Evolutionary conservation across 37 sponge, comb jelly and placozoan species (phyloP).

Genomic region (Amphimedon queenslandica): DNA sequence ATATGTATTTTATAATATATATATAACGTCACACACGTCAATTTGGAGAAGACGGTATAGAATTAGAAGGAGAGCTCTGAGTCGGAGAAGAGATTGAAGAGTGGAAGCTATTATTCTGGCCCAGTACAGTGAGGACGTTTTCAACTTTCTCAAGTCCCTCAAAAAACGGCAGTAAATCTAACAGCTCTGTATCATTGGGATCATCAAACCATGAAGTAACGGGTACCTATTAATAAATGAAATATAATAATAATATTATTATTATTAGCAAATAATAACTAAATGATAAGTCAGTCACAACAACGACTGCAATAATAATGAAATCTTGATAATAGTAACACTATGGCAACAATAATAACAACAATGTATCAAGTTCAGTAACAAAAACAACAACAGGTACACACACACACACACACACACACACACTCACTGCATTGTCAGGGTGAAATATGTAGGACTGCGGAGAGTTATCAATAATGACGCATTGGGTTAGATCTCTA

Average conservation of each 20-base stretch:
- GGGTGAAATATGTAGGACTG: conserved; percentile 98
- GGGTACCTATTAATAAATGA: too few relatives aligned
- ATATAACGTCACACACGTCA: too few relatives aligned
- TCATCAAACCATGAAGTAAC: conserved; percentile 99
- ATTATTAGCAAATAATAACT: too few relatives aligned
- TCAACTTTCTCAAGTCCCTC: conserved; percentile 91
- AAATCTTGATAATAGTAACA: too few relatives aligned
- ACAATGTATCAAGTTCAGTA: too few relatives aligned
- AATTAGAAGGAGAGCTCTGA: background rate
- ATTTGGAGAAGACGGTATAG: background rate
- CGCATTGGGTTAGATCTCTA: conserved; percentile 74
- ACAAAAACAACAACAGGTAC: background rate
- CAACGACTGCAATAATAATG: too few relatives aligned
- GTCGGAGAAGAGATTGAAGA: background rate
- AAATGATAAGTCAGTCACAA: too few relatives aligned
- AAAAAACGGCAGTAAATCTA: conserved; percentile 96
- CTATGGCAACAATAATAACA: too few relatives aligned
- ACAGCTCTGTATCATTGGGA: conserved; percentile 92
- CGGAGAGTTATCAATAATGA: conserved; percentile 98
- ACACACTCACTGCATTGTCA: conserved; percentile 89
- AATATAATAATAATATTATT: too few relatives aligned
- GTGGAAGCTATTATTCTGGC: conserved; percentile 23
- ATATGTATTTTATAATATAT: too few relatives aligned
- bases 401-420: background rate
- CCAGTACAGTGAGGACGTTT: conserved; percentile 77